Evolutionary conservation across 1,140 invertebrate genomes (phyloP).

Genomic region (Luehdorfia chinensis): DNA sequence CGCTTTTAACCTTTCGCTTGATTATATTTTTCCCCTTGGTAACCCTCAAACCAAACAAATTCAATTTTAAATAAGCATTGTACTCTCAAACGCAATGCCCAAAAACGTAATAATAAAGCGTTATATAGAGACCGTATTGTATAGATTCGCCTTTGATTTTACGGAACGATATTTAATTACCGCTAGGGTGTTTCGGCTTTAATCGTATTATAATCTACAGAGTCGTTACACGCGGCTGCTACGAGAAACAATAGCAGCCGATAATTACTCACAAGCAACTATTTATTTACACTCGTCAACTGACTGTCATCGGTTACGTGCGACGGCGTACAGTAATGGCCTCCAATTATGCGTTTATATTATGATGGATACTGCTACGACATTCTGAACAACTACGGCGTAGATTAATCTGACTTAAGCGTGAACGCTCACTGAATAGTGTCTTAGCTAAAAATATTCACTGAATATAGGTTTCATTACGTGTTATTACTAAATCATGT

Average conservation of each 20-base stretch:
- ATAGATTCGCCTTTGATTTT: slow-evolving; percentile 17
- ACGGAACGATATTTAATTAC: slow-evolving; percentile 17
- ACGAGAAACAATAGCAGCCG: slow-evolving; percentile 35
- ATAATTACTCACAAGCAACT: slow-evolving; percentile 36
- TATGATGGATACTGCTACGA: slow-evolving; percentile 24
- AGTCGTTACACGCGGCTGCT: slow-evolving; percentile 30
- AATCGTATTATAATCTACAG: slow-evolving; percentile 40
- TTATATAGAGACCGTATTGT: too few species aligned
- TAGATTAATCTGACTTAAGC: neutral
- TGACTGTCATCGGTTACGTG: slow-evolving; percentile 6
- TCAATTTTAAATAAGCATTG: too few species aligned
- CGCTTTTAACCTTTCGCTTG: too few species aligned
- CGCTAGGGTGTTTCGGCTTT: slow-evolving; percentile 22
- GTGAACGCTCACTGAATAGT: too few species aligned
- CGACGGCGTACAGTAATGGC: slow-evolving; percentile 9
- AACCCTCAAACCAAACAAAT: too few species aligned
- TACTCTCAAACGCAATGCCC: too few species aligned
- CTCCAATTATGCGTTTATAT: slow-evolving; percentile 26
- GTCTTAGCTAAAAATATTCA: too few species aligned
- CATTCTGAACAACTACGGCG: slow-evolving; percentile 14
- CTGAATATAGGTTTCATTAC: too few species aligned
- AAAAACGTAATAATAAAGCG: too few species aligned
- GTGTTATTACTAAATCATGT: too few species aligned
- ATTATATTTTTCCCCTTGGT: too few species aligned
- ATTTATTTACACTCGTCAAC: slow-evolving; percentile 25